Evolutionary conservation across 2,888 invertebrate genomes (phyloP).

Genomic region (Nematopogon swammerdamellus): DNA sequence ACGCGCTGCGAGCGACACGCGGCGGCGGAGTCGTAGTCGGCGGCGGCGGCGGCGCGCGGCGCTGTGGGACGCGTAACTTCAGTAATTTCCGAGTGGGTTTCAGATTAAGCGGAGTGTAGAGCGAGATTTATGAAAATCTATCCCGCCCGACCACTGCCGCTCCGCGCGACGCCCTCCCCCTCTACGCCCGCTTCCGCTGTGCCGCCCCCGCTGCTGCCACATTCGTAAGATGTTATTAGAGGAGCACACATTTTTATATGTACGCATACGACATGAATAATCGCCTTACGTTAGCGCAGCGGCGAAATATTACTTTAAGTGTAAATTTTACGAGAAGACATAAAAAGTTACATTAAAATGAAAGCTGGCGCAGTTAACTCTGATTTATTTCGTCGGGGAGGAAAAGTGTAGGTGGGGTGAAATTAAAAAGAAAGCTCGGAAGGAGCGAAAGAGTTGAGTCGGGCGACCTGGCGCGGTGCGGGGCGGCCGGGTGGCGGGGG

Average conservation of each 20-base stretch:
- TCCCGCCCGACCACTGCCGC: not conserved
- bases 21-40: too few relatives aligned
- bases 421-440: constrained; percentile 1
- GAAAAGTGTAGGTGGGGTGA: not conserved
- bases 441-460: constrained; percentile 9
- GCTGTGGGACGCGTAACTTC: not conserved
- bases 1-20: too few relatives aligned
- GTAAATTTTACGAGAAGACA: constrained; percentile 13
- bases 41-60: too few relatives aligned
- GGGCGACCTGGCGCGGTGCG: not conserved
- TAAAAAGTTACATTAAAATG: constrained; percentile 15
- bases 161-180: not conserved
- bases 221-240: not conserved
- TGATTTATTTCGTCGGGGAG: constrained; percentile 9
- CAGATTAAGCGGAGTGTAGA: not conserved
- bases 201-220: not conserved
- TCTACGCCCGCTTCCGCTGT: not conserved
- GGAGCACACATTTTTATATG: not conserved
- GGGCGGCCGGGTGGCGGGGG: not conserved
- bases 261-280: not conserved
- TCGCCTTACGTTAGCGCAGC: not conserved
- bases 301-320: constrained; percentile 12
- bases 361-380: constrained; percentile 13
- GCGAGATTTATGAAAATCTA: not conserved
- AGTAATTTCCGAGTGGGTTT: not conserved